Percentiles rank a stretch among this genome's conserved stretches.
phyloP scores from a whole-genome alignment of 2,888 invertebrate genomes.

The Eupithecia inturbata region DNA sequence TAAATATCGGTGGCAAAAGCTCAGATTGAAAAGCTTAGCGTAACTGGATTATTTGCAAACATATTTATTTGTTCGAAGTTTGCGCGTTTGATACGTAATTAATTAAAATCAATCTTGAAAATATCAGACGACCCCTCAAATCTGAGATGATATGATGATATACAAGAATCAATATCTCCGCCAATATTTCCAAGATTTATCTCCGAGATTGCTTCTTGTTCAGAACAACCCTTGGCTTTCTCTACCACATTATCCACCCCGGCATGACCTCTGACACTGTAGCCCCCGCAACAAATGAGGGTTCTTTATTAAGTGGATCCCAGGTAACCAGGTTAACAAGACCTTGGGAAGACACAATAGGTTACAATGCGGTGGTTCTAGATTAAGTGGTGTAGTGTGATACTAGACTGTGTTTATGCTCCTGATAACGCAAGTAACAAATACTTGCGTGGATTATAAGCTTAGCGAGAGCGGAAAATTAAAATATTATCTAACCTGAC shows the following conservation, averaged over 20 bases:
- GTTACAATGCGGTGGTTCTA: not conserved
- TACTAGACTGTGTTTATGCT: not conserved
- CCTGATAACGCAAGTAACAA: not conserved
- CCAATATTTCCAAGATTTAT: not conserved
- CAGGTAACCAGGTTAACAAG: slow-evolving; percentile 12
- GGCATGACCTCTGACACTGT: slow-evolving; percentile 15
- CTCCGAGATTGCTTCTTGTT: not conserved
- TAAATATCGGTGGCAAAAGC: not conserved
- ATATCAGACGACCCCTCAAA: too few species aligned
- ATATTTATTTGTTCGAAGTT: too few species aligned
- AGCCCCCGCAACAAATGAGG: slow-evolving; percentile 18
- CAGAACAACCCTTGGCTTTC: not conserved
- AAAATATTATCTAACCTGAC: not conserved
- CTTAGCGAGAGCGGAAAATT: not conserved
- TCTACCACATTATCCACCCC: slow-evolving; percentile 9
- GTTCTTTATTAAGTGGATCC: slow-evolving; percentile 21
- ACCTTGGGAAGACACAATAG: slow-evolving; percentile 9
- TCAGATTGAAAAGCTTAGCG: not conserved
- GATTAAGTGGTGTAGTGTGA: not conserved
- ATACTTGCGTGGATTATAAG: not conserved
- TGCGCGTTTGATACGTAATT: too few species aligned
- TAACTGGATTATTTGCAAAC: too few species aligned
- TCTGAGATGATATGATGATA: too few species aligned
- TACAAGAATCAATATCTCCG: not conserved
- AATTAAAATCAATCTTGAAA: too few species aligned